A percentile compares a stretch with the other conserved stretches of the same genome.
These are phyloP conservation scores for Forpus xanthops DNA, from an alignment of 2,797 vertebrate genomes.

Conservation along the genomic window DNA sequence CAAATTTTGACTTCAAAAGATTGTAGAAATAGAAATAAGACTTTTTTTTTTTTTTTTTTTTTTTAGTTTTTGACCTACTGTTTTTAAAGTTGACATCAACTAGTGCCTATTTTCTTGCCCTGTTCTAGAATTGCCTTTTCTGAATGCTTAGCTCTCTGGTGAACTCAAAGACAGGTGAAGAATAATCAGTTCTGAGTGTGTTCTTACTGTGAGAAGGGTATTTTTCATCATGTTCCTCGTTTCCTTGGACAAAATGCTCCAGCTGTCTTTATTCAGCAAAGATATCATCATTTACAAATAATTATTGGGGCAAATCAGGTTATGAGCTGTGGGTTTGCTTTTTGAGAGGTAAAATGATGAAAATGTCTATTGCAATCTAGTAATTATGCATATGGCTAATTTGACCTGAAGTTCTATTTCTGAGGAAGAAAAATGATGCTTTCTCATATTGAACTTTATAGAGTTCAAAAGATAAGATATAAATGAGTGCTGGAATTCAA, in stretches of 20 bases:
- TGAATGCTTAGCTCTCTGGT: background rate
- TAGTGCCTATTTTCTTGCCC: background rate
- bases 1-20: background rate
- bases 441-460: background rate
- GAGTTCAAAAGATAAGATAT: background rate
- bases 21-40: background rate
- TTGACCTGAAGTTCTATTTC: background rate
- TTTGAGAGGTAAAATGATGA: background rate
- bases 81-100: background rate
- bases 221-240: background rate
- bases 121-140: background rate
- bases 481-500: background rate
- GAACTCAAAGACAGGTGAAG: background rate
- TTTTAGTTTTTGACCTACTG: background rate
- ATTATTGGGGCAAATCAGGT: conserved; percentile 7
- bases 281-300: background rate
- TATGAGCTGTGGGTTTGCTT: conserved; percentile 1
- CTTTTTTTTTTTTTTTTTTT: background rate
- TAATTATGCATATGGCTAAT: background rate
- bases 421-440: background rate
- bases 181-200: background rate
- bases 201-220: background rate
- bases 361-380: background rate
- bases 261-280: background rate
- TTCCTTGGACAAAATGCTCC: conserved; percentile 3